Percentiles rank a stretch among this genome's conserved stretches.
Evolutionary conservation across 2,113 vertebrate species (phyloP).

Genomic region (Argyrosomus japonicus): DNA sequence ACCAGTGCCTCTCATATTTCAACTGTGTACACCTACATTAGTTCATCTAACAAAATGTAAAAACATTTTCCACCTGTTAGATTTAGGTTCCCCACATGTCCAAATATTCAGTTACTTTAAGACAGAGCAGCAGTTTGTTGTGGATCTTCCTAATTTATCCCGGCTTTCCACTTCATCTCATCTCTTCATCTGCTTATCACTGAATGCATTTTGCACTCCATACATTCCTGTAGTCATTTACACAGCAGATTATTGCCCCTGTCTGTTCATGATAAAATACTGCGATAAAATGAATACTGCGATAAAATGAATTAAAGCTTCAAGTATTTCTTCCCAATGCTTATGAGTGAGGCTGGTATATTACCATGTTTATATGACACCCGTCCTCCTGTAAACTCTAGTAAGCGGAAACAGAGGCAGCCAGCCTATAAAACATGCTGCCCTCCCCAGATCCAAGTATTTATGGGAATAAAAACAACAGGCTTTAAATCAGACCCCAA

Average conservation of each 20-base stretch:
- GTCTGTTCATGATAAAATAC: constrained; percentile 69
- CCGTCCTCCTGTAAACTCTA: constrained; percentile 77
- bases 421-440: constrained; percentile 77
- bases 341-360: constrained; percentile 78
- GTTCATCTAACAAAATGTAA: neutral
- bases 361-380: constrained; percentile 84
- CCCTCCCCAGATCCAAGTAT: constrained; percentile 74
- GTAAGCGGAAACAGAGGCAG: constrained; percentile 71
- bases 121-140: neutral
- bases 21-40: neutral
- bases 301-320: constrained; percentile 76
- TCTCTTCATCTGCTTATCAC: constrained; percentile 51
- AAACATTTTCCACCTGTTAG: neutral
- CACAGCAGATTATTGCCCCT: constrained; percentile 67
- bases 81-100: neutral
- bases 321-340: constrained; percentile 68
- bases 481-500: constrained; percentile 81
- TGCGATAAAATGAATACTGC: constrained; percentile 49
- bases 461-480: constrained; percentile 83
- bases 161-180: constrained; percentile 7
- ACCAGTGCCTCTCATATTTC: neutral
- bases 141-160: neutral
- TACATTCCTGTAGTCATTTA: constrained; percentile 52
- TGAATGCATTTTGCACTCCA: constrained; percentile 28
- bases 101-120: neutral